Percentiles rank a stretch among this genome's conserved stretches.
Conservation (phyloP, 2,113 vertebrate species). For the Oceanodroma tethys region DNA sequence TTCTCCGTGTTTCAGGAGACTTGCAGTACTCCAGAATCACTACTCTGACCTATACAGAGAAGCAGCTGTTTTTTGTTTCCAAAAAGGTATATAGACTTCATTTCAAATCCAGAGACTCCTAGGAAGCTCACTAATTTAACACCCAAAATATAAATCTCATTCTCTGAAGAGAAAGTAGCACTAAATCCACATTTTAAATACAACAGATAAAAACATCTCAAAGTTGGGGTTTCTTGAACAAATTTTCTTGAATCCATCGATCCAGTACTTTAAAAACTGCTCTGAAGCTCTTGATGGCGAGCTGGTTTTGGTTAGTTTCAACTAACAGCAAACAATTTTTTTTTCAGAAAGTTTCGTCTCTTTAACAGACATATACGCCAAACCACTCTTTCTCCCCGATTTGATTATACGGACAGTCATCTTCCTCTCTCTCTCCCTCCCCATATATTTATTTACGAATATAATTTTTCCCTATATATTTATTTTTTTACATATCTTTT, state of each 20-base stretch:
- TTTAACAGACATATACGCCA: not conserved
- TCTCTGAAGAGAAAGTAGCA: not conserved
- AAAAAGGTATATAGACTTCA: not conserved
- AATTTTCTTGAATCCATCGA: not conserved
- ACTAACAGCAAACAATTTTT: not conserved
- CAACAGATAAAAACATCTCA: not conserved
- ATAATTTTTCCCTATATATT: not conserved
- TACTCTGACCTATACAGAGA: not conserved
- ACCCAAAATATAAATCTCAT: not conserved
- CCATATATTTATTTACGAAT: not conserved
- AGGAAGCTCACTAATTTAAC: not conserved
- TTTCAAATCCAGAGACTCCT: not conserved
- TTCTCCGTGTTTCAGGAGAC: not conserved
- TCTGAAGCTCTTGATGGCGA: not conserved
- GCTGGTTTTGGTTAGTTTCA: not conserved
- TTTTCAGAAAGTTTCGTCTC: not conserved
- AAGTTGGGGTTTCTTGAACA: not conserved
- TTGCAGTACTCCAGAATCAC: not conserved
- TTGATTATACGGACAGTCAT: not conserved
- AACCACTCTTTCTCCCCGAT: not conserved
- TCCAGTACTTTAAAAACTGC: not conserved
- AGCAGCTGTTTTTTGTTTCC: not conserved
- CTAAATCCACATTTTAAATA: not conserved
- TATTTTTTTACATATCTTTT: not conserved
- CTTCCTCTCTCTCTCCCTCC: not conserved